Conservation (phyloP, 2,113 vertebrate genomes). For the Thalassoma bifasciatum region DNA sequence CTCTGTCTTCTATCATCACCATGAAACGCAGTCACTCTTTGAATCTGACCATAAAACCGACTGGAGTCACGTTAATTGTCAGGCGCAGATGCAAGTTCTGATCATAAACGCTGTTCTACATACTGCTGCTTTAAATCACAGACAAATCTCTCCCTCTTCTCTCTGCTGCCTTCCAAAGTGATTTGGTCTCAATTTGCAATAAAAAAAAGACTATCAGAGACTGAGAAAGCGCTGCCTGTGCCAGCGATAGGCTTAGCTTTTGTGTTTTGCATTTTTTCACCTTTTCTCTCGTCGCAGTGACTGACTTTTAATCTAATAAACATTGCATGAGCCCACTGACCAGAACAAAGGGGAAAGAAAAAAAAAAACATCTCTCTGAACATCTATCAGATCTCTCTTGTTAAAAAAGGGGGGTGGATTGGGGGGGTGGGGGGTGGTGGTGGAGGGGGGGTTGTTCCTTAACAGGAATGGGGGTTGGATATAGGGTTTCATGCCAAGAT, state of each 20-base stretch:
- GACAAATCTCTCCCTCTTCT: conserved; percentile 68
- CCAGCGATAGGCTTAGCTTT: conserved; percentile 57
- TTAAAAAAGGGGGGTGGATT: conserved; percentile 51
- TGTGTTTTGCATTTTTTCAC: conserved; percentile 76
- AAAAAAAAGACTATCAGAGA: conserved; percentile 74
- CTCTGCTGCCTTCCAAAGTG: conserved; percentile 74
- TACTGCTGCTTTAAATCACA: conserved; percentile 81
- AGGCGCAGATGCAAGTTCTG: conserved; percentile 78
- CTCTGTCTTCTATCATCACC: conserved; percentile 75
- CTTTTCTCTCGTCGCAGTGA: conserved; percentile 75
- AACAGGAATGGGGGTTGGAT: conserved; percentile 70
- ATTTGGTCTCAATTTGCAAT: conserved; percentile 82
- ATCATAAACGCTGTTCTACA: conserved; percentile 81
- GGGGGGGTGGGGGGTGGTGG: no score
- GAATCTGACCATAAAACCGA: conserved; percentile 79
- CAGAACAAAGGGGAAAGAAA: conserved; percentile 72
- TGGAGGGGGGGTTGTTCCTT: conserved; percentile 51
- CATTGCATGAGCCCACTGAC: conserved; percentile 78
- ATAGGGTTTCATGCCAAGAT: conserved; percentile 81
- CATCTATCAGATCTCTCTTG: conserved; percentile 78
- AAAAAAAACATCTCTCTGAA: conserved; percentile 71
- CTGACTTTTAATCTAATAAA: conserved; percentile 84
- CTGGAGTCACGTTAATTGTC: conserved; percentile 82
- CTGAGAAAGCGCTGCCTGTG: conserved; percentile 40
- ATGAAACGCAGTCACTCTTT: conserved; percentile 74